These are phyloP conservation scores for Cirrhinus mrigala DNA, from an alignment of 2,797 vertebrate species.

Conservation along the genomic window DNA sequence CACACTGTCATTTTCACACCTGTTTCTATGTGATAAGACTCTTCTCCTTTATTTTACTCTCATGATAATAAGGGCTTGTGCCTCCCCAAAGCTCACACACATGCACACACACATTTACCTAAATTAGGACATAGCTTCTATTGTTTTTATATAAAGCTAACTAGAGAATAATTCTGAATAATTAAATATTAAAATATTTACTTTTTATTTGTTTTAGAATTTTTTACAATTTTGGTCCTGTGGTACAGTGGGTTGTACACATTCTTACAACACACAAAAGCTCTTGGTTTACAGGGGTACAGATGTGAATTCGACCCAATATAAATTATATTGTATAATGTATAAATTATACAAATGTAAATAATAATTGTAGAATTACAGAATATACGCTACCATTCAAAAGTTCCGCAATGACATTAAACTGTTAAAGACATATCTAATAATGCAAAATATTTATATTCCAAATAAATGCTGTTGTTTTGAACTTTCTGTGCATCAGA, in stretches of 20 bases:
- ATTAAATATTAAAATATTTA: background rate
- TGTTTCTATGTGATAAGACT: slow-evolving; percentile 62
- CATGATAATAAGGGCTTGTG: slow-evolving; percentile 65
- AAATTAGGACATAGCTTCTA: background rate
- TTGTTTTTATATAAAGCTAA: background rate
- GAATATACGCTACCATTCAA: background rate
- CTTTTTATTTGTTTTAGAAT: background rate
- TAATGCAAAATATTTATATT: background rate
- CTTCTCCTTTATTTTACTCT: slow-evolving; percentile 56
- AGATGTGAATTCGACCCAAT: background rate
- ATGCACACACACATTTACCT: slow-evolving; percentile 27
- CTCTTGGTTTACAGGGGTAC: background rate
- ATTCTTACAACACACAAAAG: background rate
- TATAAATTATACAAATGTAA: background rate
- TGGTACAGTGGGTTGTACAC: background rate
- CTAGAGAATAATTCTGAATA: background rate
- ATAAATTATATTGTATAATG: background rate
- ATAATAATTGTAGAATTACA: background rate
- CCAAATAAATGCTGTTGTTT: background rate
- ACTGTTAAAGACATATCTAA: no score
- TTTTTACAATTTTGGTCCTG: no score
- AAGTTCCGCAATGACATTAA: background rate
- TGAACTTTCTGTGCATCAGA: background rate
- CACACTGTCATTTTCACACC: slow-evolving; percentile 63
- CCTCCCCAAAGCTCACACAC: slow-evolving; percentile 52